Conservation (phyloP, 2,888 invertebrate genomes). For the Listrodromus nycthemerus region DNA sequence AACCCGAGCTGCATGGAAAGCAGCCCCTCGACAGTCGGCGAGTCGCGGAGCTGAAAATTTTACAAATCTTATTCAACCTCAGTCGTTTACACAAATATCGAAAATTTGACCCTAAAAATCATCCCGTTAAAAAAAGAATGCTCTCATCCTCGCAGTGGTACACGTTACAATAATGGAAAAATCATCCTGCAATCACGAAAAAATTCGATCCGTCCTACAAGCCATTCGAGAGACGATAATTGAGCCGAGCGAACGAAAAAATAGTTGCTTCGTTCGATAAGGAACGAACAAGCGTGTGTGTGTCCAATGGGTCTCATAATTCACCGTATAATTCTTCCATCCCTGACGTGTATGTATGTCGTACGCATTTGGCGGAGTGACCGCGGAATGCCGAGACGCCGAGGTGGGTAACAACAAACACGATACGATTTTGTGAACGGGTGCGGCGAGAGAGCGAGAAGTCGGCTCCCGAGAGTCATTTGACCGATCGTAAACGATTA, state of each 20-base stretch:
- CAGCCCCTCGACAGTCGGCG: background rate
- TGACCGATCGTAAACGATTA: constrained; percentile 64
- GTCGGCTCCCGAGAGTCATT: constrained; percentile 41
- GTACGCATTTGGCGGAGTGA: constrained; percentile 37
- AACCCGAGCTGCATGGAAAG: background rate
- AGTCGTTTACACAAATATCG: background rate
- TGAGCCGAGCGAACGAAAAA: background rate
- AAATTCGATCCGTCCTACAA: background rate
- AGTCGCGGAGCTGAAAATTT: background rate
- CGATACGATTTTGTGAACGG: constrained; percentile 40
- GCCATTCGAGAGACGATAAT: background rate
- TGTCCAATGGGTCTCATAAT: background rate
- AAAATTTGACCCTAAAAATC: background rate
- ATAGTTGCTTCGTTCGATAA: background rate
- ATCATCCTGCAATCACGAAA: background rate
- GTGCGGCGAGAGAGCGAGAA: background rate
- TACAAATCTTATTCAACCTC: constrained; percentile 30
- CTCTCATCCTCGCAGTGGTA: too few species aligned
- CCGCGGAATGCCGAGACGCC: constrained; percentile 45
- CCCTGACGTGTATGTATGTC: constrained; percentile 3
- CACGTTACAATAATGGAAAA: background rate
- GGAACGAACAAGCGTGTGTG: background rate
- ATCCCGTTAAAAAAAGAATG: background rate
- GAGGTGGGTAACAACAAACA: constrained; percentile 31
- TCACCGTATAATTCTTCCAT: constrained; percentile 38